Percentiles rank a stretch among this genome's conserved stretches.
These are phyloP conservation scores for Prunella strophiata DNA, from an alignment of 2,797 vertebrate genomes.

Conservation along the genomic window DNA sequence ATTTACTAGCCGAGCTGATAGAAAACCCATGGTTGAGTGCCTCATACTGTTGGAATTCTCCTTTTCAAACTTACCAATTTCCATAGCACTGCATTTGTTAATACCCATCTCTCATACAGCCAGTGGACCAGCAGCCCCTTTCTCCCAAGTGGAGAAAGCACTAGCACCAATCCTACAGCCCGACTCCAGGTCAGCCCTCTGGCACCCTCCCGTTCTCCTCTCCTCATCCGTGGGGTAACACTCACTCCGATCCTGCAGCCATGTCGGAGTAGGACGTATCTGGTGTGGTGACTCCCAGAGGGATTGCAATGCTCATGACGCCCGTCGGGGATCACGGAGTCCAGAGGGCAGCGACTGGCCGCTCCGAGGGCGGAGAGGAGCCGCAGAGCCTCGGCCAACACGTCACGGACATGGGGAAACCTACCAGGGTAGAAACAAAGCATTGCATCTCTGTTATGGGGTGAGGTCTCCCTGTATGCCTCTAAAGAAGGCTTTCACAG, in stretches of 20 bases:
- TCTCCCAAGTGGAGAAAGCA: background rate
- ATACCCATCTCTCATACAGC: background rate
- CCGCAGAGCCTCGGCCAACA: constrained; percentile 90
- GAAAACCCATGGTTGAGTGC: background rate
- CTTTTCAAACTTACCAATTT: background rate
- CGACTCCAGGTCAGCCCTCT: background rate
- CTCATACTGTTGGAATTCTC: background rate
- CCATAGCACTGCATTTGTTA: background rate
- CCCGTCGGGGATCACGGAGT: constrained; percentile 94
- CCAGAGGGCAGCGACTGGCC: constrained; percentile 88
- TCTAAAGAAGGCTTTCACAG: background rate
- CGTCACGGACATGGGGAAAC: constrained; percentile 94
- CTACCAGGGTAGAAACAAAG: constrained; percentile 65
- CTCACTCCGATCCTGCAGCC: constrained; percentile 99
- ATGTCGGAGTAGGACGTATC: constrained; percentile 99
- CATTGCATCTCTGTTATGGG: constrained; percentile 11
- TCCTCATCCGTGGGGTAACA: constrained; percentile 56
- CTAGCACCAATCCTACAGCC: background rate
- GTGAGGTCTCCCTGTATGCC: background rate
- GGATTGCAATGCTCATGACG: constrained; percentile 99
- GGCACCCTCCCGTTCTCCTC: constrained; percentile 37
- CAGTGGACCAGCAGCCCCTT: background rate
- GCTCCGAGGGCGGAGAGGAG: constrained; percentile 91
- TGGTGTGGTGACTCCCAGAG: constrained; percentile 99
- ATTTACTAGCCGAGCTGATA: background rate